Base-by-base conservation (phyloP, 2,797 vertebrate species). In the Sebastes aleutianus region DNA sequence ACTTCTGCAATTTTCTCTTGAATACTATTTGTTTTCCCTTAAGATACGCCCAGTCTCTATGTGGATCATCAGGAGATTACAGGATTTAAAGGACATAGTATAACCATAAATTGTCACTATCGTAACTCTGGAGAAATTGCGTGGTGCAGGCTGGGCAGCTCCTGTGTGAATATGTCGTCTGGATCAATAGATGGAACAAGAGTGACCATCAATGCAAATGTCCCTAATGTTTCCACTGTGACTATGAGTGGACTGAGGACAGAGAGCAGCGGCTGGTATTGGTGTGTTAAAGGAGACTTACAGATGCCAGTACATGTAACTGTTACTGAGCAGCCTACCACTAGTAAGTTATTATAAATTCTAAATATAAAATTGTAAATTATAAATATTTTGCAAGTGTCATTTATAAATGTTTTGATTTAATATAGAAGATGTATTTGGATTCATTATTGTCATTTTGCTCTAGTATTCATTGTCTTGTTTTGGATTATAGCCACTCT, bases 221-320 rank as follows among this genome's bases (percentile, higher is more conserved):
- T 0, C 3, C 0, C 0, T 1, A 4, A 5, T 24, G 66, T 63
- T 79, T 83, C 63, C 61, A 16, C 0, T 36, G 86, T 91, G 63
- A 88, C 82, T 2, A 76, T 91, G 78, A 85, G 16, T 13, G 59
- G 0, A 43, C 58, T 91, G 77, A 84, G 0, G 1, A n/a, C 1
- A 1, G 0, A 76, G 29, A 84, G 59, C 82, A 79, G 76, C 5
- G 84, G 90, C 8, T 91, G 90, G 91, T 90, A 91, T 56, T 79
- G 3, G 6, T 89, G 85, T 68, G 11, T 0, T 2, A 47, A 26
- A 9, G 29, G 29, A 29, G 0, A 69, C 43, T n/a, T 82, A 18
- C 81, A 92, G 78, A 87, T 92, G 78, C 87, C 89, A 24, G 76
- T 90, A 6, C 2, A 84, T 72, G 8, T 90, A 5, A 75, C 0